Percentiles rank a stretch among this genome's conserved stretches.
Evolutionary conservation across 2,113 vertebrate genomes (phyloP).

Genomic region (Scophthalmus maximus): DNA sequence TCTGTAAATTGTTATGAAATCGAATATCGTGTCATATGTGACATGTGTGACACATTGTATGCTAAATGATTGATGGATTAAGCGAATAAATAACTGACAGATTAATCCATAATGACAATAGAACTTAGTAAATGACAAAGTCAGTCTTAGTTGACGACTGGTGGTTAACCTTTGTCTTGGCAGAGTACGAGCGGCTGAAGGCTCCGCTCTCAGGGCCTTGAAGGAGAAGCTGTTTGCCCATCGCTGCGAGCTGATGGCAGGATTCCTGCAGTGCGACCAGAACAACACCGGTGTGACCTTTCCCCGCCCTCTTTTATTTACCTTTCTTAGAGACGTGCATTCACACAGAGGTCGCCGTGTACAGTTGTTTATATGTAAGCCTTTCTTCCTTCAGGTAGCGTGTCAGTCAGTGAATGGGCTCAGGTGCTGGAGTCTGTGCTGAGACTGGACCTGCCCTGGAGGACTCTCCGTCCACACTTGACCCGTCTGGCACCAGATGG

Average conservation of each 20-base stretch:
- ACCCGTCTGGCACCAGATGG: constrained; percentile 80
- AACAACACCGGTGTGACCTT: constrained; percentile 86
- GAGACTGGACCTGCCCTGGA: constrained; percentile 92
- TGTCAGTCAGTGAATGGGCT: constrained; percentile 90
- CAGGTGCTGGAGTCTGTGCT: constrained; percentile 87
- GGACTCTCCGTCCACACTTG: constrained; percentile 86
- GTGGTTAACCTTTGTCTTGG: constrained; percentile 31
- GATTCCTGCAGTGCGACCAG: constrained; percentile 86
- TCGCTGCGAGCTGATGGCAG: constrained; percentile 86
- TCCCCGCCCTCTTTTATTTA: background rate
- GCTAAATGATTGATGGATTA: no score
- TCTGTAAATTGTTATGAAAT: no score
- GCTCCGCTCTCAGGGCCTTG: constrained; percentile 88
- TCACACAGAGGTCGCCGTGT: background rate
- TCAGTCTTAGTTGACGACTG: background rate
- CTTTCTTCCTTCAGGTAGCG: constrained; percentile 78
- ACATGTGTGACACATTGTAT: no score
- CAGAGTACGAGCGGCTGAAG: constrained; percentile 89
- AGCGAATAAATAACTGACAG: no score
- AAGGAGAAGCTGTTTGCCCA: constrained; percentile 90
- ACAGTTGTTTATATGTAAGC: background rate
- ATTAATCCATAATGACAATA: no score
- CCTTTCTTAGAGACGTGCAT: background rate
- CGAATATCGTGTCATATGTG: no score
- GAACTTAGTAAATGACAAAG: background rate